phyloP scores from a whole-genome alignment of 2,113 vertebrate species.

The Thomomys bottae region DNA sequence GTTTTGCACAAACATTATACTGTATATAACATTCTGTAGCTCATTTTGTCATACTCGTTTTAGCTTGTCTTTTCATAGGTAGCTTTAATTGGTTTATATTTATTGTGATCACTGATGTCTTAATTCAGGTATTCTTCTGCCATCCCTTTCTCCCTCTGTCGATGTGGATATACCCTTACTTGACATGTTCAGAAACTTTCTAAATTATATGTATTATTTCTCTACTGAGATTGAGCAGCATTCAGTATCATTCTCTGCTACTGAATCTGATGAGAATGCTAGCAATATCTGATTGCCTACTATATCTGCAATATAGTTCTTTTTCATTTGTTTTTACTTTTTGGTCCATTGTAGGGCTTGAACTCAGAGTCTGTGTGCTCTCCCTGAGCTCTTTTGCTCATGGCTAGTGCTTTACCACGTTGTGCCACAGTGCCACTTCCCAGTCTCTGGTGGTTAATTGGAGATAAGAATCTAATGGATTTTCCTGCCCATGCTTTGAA shows the following conservation, averaged over 20 bases:
- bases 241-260: conserved; percentile 1
- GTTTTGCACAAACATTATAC: conserved; percentile 19
- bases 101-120: conserved; percentile 45
- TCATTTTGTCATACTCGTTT: conserved; percentile 4
- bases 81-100: conserved; percentile 62
- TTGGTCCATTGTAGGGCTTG: too few species aligned
- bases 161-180: conserved; percentile 5
- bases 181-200: conserved; percentile 37
- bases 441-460: too few species aligned
- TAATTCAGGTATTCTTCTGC: conserved; percentile 48
- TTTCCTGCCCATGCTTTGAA: too few species aligned
- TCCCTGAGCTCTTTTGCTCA: too few species aligned
- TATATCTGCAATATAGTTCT: conserved; percentile 24
- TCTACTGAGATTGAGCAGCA: conserved; percentile 23
- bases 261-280: neutral
- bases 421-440: too few species aligned
- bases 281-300: neutral
- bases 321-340: neutral
- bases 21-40: conserved; percentile 1
- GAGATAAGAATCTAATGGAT: too few species aligned
- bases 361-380: too few species aligned
- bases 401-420: too few species aligned
- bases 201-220: conserved; percentile 45
- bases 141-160: neutral
- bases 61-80: conserved; percentile 53